These are phyloP conservation scores for Trogon melanurus DNA, from an alignment of 2,113 vertebrate species.

Conservation along the genomic window DNA sequence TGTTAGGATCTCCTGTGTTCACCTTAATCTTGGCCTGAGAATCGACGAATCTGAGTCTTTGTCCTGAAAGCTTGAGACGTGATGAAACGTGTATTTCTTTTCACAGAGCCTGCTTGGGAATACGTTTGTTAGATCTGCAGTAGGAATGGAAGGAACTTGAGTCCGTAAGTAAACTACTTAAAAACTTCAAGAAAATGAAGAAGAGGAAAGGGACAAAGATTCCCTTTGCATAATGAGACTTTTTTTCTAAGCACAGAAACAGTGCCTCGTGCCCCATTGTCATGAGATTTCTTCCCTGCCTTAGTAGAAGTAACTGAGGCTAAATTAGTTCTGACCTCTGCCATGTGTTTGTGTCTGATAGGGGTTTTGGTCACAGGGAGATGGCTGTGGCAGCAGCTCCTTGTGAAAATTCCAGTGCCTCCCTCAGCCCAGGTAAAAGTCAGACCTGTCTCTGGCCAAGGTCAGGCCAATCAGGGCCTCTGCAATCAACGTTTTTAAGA, in stretches of 20 bases:
- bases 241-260: not conserved
- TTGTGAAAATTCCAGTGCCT: too few species aligned
- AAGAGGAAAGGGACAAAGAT: not conserved
- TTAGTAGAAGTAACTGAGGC: not conserved
- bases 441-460: too few species aligned
- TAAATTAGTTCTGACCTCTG: not conserved
- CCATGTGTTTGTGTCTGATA: too few species aligned
- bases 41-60: too few species aligned
- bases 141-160: not conserved
- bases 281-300: not conserved
- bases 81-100: not conserved
- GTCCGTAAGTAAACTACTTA: not conserved
- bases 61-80: too few species aligned
- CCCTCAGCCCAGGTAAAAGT: too few species aligned
- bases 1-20: too few species aligned
- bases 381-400: too few species aligned
- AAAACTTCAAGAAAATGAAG: not conserved
- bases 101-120: not conserved
- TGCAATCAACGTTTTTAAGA: too few species aligned
- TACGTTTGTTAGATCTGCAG: not conserved
- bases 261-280: not conserved
- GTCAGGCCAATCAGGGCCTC: too few species aligned
- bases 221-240: not conserved
- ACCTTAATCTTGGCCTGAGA: too few species aligned
- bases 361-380: too few species aligned